Conservation (phyloP, 1,140 invertebrate species). For the Drosophila sucinea region DNA sequence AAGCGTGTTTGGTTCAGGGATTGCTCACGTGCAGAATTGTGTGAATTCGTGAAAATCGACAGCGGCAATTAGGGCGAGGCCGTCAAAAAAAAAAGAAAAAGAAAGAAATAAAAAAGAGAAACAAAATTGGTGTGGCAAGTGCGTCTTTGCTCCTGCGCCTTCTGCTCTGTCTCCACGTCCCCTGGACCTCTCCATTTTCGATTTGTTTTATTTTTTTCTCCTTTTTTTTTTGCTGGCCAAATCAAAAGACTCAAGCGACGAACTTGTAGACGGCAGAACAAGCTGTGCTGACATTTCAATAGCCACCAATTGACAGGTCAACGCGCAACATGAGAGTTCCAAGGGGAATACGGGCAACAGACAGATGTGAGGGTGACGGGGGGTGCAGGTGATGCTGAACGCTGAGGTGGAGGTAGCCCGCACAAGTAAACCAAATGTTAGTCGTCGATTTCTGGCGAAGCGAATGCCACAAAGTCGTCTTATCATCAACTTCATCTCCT, state of each 20-base stretch:
- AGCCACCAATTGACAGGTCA: slow-evolving; percentile 83
- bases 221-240: slow-evolving; percentile 18
- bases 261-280: slow-evolving; percentile 51
- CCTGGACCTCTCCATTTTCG: neutral
- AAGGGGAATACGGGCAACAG: neutral
- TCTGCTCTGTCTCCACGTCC: slow-evolving; percentile 5
- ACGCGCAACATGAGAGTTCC: slow-evolving; percentile 67
- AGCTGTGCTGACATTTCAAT: slow-evolving; percentile 82
- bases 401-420: slow-evolving; percentile 23
- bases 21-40: slow-evolving; percentile 67
- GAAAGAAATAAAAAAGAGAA: slow-evolving; percentile 27
- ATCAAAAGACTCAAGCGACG: slow-evolving; percentile 80
- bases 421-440: slow-evolving; percentile 44
- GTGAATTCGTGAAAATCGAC: slow-evolving; percentile 81
- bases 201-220: too few species aligned
- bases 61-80: slow-evolving; percentile 72
- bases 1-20: slow-evolving; percentile 31
- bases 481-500: slow-evolving; percentile 23
- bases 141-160: slow-evolving; percentile 4
- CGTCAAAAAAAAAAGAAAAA: slow-evolving; percentile 24
- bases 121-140: slow-evolving; percentile 22
- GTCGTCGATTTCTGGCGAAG: slow-evolving; percentile 57
- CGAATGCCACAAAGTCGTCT: slow-evolving; percentile 33
- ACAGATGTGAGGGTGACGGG: neutral
- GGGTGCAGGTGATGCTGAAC: neutral